Base-by-base conservation (phyloP, 2,797 vertebrate species). In the Trachops cirrhosus region DNA sequence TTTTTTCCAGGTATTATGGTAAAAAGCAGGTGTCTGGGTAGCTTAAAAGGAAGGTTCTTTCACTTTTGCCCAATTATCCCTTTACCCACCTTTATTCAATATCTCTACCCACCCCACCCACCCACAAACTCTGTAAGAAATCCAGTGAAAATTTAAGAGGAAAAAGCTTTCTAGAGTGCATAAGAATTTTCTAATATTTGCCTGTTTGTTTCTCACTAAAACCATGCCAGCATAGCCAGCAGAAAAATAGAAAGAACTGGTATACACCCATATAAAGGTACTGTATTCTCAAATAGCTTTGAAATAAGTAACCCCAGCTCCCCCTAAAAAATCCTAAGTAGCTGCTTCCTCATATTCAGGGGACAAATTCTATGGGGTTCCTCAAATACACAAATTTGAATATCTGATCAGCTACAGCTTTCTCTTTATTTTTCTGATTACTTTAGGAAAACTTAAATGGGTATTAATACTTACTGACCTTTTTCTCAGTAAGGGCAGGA, bases 361-460 rank as follows among this genome's bases (percentile, higher is more conserved):
- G 39, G 77, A 83, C 75, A 83, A 64, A 68, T 52, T 84, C 46
- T 82, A 91, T 12, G 74, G 32, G 18, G 70, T 79, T 95, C 59
- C 68, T 87, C 39, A 80, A 71, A 78, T 59, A 84, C 16, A 90
- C 34, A 83, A 37, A 89, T 73, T 52, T 67, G 41, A 91, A 32
- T 48, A 79, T 85, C 84, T 57, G 24, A 84, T 44, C 19, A 37
- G 54, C 34, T 68, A 29, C 52, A 21, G 34, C 15, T 67, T 85
- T 86, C 86, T 87, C 22, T 75, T 46, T 84, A 44, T 86, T 94
- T 89, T 92, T 77, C 84, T 85, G 54, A 92, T 93, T 80, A 68
- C 16, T 91, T 93, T 50, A 86, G 70, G 39, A 94, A 78, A 26
- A 44, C 19, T 77, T 71, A 90, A 89, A 85, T 29, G 26, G 16